Evolutionary conservation across 1,140 invertebrate species (phyloP), one percentile per base, ranked within the genome.

Genomic region (Nephila pilipes): DNA sequence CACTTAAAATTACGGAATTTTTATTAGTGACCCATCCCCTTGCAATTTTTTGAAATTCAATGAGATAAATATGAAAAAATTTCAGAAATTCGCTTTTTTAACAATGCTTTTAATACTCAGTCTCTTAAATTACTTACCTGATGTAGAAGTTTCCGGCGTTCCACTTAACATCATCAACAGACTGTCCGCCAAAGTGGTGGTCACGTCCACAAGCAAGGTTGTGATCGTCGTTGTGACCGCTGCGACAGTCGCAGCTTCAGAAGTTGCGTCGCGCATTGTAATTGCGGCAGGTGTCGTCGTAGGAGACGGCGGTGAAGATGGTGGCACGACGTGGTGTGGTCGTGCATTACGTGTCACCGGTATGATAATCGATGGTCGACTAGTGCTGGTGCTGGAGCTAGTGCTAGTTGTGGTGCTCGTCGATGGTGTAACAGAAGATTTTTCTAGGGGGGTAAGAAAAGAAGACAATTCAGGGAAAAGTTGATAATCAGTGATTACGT

Each of bases 331-430:
- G 22, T 75, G 91, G 12, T 69, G 91, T 0, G 91, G 91, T 8
- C 91, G 65, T n/a, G 91, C 85, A 32, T 93, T 93, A 29, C 91
- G 83, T 12, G 91, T 93, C 36, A 93, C 91, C 22, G 91, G 91
- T 10, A 93, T 93, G 46, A 93, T 93, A 36, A 93, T 93, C 8
- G 91, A 93, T 0, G 91, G 91, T 1, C 91, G 81, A 80, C 91
- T 93, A 16, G 91, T 93, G 55, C 91, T 93, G 1, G 91, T 93
- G 18, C 91, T 93, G 20, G 91, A 93, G 36, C 91, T 93, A 5
- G 91, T 93, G 57, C 91, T 87, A 2, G 91, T 93, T 18, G 91
- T 87, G 8, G 91, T 93, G 54, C 81, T 93, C 16, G 91, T 93
- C 0, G 91, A 87, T 55, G 91, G 91, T 14, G 83, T 93, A 8